A percentile compares a stretch with the other conserved stretches of the same genome.
phyloP scores from a whole-genome alignment of 2,113 vertebrate genomes.

The Elachura formosa region DNA sequence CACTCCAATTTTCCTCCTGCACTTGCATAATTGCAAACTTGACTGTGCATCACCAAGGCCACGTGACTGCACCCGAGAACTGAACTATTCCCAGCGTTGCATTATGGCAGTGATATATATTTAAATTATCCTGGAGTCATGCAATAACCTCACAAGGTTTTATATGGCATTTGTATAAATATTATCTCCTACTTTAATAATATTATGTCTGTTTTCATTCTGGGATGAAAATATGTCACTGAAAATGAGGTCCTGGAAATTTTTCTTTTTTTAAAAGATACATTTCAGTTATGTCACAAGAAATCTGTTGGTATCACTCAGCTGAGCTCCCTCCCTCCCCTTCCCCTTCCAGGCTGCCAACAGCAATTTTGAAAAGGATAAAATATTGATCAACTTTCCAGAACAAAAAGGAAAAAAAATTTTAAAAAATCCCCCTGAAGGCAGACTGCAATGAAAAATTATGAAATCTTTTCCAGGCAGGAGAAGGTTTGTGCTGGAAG shows the following conservation, averaged over 20 bases:
- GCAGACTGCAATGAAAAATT: background rate
- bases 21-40: background rate
- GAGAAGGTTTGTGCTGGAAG: background rate
- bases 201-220: constrained; percentile 11
- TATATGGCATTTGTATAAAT: background rate
- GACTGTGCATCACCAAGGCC: background rate
- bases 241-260: background rate
- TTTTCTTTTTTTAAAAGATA: background rate
- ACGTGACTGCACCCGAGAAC: background rate
- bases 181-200: constrained; percentile 25
- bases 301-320: background rate
- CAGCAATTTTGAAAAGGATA: constrained; percentile 8
- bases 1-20: background rate
- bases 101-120: background rate
- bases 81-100: background rate
- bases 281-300: background rate
- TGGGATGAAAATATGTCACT: background rate
- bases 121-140: constrained; percentile 15
- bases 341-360: background rate
- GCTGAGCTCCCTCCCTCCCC: background rate
- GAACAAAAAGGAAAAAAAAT: background rate
- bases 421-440: background rate
- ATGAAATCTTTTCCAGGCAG: background rate
- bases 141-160: background rate
- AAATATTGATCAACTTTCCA: constrained; percentile 35